A percentile compares a stretch with the other conserved stretches of the same genome.
Evolutionary conservation across 2,888 invertebrate genomes (phyloP).

Genomic region (Pogonocherus hispidulus): DNA sequence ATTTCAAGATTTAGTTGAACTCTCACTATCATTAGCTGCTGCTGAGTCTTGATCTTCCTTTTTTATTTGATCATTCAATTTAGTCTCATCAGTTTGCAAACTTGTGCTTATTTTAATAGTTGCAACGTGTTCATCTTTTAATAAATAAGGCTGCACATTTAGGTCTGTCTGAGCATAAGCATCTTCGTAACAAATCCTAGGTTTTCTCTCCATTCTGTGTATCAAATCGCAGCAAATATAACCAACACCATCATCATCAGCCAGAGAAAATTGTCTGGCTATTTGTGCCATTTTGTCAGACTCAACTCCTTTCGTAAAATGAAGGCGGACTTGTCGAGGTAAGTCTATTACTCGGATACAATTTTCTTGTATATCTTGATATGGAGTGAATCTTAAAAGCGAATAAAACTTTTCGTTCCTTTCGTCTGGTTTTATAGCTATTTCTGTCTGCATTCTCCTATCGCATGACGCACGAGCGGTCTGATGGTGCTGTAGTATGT

Average conservation of each 20-base stretch:
- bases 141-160: slow-evolving; percentile 48
- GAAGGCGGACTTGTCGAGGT: slow-evolving; percentile 48
- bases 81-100: slow-evolving; percentile 5
- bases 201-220: slow-evolving; percentile 24
- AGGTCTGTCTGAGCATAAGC: slow-evolving; percentile 48
- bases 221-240: slow-evolving; percentile 47
- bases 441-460: slow-evolving; percentile 43
- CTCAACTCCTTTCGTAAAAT: slow-evolving; percentile 30
- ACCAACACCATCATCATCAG: slow-evolving; percentile 54
- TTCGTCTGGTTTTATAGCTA: slow-evolving; percentile 40
- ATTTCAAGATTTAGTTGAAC: no score
- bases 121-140: slow-evolving; percentile 45
- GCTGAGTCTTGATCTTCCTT: no score
- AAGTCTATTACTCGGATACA: slow-evolving; percentile 46
- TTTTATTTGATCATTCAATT: no score
- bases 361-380: slow-evolving; percentile 51
- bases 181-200: slow-evolving; percentile 34
- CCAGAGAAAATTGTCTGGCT: slow-evolving; percentile 40
- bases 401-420: slow-evolving; percentile 45
- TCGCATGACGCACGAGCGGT: slow-evolving; percentile 44
- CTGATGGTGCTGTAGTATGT: slow-evolving; percentile 39
- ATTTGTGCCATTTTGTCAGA: slow-evolving; percentile 25
- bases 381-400: slow-evolving; percentile 53
- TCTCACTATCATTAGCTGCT: no score
- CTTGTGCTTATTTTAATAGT: slow-evolving; percentile 30